Evolutionary conservation across 1,140 invertebrate species (phyloP).

Genomic region (Micrasema minimum): DNA sequence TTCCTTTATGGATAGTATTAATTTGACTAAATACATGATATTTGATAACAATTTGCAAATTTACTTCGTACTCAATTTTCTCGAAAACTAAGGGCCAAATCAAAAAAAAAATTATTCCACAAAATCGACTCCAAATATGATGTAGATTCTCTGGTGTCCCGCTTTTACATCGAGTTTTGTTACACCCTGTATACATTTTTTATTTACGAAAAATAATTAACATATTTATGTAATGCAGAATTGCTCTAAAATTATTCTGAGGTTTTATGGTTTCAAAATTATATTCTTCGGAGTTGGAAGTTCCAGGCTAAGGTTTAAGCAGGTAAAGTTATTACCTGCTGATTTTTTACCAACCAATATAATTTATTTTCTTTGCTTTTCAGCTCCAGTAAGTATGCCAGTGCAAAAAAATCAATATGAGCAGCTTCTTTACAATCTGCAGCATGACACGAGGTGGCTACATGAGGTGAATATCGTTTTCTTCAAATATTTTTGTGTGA

Average conservation of each 20-base stretch:
- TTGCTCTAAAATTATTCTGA: neutral
- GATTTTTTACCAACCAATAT: neutral
- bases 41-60: too few relatives aligned
- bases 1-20: too few relatives aligned
- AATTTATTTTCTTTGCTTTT: constrained; percentile 28
- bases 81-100: too few relatives aligned
- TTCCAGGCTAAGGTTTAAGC: neutral
- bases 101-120: too few relatives aligned
- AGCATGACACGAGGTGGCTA: constrained; percentile 51
- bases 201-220: neutral
- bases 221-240: neutral
- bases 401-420: constrained; percentile 50
- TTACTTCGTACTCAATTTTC: too few relatives aligned
- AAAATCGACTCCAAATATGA: too few relatives aligned
- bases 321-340: neutral
- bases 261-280: neutral
- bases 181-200: too few relatives aligned
- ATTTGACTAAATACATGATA: too few relatives aligned
- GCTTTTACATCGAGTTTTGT: too few relatives aligned
- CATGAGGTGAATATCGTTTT: constrained; percentile 46
- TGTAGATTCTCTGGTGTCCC: too few relatives aligned
- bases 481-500: neutral
- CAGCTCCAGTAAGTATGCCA: constrained; percentile 41
- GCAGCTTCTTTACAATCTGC: constrained; percentile 47
- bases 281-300: neutral